A percentile compares a stretch with the other conserved stretches of the same genome.
Conservation (phyloP, 2,888 invertebrate genomes). For the Muschampia plurimacula region DNA sequence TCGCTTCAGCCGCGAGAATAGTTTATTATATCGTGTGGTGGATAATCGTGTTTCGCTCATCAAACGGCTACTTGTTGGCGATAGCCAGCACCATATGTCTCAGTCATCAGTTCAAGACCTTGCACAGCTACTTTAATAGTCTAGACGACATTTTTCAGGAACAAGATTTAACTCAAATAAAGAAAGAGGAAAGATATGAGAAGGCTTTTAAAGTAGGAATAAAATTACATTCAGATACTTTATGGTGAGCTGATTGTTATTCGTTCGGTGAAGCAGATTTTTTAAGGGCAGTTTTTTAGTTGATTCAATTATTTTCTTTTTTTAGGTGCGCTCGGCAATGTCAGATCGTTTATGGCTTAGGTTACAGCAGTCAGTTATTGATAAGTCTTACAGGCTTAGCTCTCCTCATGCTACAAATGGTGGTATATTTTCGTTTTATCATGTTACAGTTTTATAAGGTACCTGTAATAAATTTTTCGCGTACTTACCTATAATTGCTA, state of each 20-base stretch:
- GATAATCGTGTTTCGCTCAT: constrained; percentile 51
- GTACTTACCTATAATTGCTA: no score
- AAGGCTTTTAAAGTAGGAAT: constrained; percentile 60
- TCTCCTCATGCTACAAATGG: constrained; percentile 48
- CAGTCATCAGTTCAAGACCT: constrained; percentile 59
- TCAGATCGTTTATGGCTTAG: constrained; percentile 51
- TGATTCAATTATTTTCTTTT: background rate
- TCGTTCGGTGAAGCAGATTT: background rate
- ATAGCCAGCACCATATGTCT: constrained; percentile 53
- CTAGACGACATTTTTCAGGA: constrained; percentile 56
- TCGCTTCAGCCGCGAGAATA: constrained; percentile 50
- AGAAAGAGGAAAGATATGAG: constrained; percentile 59
- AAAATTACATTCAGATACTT: constrained; percentile 58
- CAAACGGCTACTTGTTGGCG: constrained; percentile 51
- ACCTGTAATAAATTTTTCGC: no score
- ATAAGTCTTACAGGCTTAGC: constrained; percentile 42
- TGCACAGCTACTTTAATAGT: constrained; percentile 60
- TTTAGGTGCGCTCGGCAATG: constrained; percentile 55
- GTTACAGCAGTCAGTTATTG: constrained; percentile 51
- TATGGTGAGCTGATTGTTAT: constrained; percentile 53
- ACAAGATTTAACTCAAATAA: constrained; percentile 48
- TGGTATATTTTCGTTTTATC: constrained; percentile 39
- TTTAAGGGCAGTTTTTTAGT: background rate
- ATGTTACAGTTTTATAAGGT: no score
- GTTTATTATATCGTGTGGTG: constrained; percentile 57